Evolutionary conservation across 2,797 vertebrate genomes (phyloP), one percentile per base, ranked within the genome.

Genomic region (Scarus forsteni): DNA sequence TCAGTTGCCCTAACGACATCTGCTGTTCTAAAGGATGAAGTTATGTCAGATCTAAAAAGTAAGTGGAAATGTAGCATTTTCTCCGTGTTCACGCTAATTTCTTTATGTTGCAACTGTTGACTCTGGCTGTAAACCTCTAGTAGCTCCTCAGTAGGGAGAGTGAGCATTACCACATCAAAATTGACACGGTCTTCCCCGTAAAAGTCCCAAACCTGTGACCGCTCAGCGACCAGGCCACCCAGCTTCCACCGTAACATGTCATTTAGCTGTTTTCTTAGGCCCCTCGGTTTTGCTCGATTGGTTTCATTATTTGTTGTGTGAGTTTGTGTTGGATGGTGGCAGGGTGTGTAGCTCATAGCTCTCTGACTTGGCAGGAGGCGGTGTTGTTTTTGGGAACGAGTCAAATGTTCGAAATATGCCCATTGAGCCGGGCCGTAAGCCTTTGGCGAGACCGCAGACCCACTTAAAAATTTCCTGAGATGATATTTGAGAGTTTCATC

Each of bases 401-500:
- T 90, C 87, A 90, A 90, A 88, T 42, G 77, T 85, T 90, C 55
- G 1, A 81, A 88, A 87, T 83, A 81, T 87, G 78, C 76, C 84
- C 85, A 54, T 49, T 48, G 48, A 80, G 65, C 49, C 15, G 68
- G 79, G 66, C 52, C 51, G 64, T 59, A 71, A 79, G 84, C 71
- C 77, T 60, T 80, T 84, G 79, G 86, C 68, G 42, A 74, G 74
- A 50, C 83, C 44, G 42, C 77, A 34, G 76, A 43, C 80, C 80
- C 60, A 59, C 85, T 90, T 84, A 40, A 77, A 76, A 53, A 72
- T 79, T 70, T 81, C 73, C 81, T 73, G 58, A 71, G 69, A 75
- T 78, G 57, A 75, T 78, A 61, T 74, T 68, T 35, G 27, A 48
- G 67, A 72, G 66, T 74, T 69, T 57, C 19, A 44, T 64, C 80